Percentiles rank a stretch among this genome's conserved stretches.
phyloP scores from a whole-genome alignment of 1,140 invertebrate genomes.

The Teleopsis dalmanni region DNA sequence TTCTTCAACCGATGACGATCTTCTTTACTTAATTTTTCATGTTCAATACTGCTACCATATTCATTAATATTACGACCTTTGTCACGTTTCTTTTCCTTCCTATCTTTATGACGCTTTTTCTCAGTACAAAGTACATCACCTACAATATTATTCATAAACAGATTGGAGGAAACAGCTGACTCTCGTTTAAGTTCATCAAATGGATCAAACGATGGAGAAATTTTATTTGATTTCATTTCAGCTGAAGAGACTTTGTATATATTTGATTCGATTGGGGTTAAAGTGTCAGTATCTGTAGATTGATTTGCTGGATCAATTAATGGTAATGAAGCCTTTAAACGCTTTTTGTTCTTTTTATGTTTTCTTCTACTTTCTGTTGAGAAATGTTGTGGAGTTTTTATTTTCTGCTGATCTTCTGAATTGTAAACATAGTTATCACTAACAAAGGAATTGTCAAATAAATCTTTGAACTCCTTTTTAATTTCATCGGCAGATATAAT shows the following conservation, averaged over 20 bases:
- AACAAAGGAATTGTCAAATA: conserved; percentile 13
- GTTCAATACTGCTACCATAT: conserved; percentile 45
- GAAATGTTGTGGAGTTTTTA: conserved; percentile 15
- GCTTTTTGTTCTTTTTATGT: conserved; percentile 77
- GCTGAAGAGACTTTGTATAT: not conserved
- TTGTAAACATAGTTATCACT: not conserved
- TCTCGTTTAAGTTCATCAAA: conserved; percentile 19
- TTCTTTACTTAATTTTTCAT: conserved; percentile 49
- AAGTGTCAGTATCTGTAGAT: not conserved
- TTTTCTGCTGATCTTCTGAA: not conserved
- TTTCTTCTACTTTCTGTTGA: conserved; percentile 54
- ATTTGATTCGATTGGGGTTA: not conserved
- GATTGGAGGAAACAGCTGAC: not conserved
- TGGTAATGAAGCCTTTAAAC: conserved; percentile 54
- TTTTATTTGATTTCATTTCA: too few species aligned
- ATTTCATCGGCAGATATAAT: conserved; percentile 25
- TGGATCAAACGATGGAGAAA: conserved; percentile 8
- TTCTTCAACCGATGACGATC: conserved; percentile 47
- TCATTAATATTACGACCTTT: conserved; percentile 49
- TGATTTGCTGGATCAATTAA: not conserved
- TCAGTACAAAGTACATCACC: conserved; percentile 38
- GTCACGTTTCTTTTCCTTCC: conserved; percentile 66
- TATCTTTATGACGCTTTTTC: conserved; percentile 50
- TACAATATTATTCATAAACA: not conserved
- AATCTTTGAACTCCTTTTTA: conserved; percentile 34